Percentiles rank a stretch among this genome's conserved stretches.
Conservation (phyloP, 2,113 vertebrate species). For the Nymphicus hollandicus region DNA sequence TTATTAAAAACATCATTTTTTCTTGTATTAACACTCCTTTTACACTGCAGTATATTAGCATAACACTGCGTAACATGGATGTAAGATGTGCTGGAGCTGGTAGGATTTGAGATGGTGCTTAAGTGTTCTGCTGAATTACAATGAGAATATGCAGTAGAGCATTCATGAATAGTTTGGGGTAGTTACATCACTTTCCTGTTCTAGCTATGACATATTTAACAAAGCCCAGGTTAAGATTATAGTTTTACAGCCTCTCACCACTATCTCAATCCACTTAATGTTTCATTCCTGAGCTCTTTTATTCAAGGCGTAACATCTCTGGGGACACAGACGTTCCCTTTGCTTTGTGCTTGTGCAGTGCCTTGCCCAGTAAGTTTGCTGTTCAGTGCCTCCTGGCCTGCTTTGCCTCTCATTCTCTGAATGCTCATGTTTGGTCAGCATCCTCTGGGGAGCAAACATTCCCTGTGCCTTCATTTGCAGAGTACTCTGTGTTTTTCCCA, state of each 20-base stretch:
- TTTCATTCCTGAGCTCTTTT: not conserved
- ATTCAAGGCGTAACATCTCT: not conserved
- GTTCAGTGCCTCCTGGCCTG: not conserved
- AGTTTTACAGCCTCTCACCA: not conserved
- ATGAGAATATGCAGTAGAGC: not conserved
- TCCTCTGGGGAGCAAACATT: not conserved
- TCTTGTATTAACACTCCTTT: not conserved
- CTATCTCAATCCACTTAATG: not conserved
- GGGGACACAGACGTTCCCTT: not conserved
- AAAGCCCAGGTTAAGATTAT: not conserved
- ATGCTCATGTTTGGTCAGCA: not conserved
- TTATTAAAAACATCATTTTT: not conserved
- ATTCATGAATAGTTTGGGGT: not conserved
- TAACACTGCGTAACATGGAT: not conserved
- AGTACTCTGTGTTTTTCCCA: not conserved
- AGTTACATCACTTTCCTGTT: not conserved
- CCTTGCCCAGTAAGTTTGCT: not conserved
- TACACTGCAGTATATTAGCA: not conserved
- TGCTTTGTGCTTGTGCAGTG: not conserved
- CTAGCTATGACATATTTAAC: not conserved
- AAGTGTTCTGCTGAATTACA: not conserved
- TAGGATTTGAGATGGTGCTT: not conserved
- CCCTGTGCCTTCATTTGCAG: not conserved
- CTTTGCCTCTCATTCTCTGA: not conserved
- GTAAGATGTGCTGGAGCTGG: not conserved